These are phyloP conservation scores for Catostomus latipinnis DNA, from an alignment of 2,797 vertebrate species.

Conservation along the genomic window DNA sequence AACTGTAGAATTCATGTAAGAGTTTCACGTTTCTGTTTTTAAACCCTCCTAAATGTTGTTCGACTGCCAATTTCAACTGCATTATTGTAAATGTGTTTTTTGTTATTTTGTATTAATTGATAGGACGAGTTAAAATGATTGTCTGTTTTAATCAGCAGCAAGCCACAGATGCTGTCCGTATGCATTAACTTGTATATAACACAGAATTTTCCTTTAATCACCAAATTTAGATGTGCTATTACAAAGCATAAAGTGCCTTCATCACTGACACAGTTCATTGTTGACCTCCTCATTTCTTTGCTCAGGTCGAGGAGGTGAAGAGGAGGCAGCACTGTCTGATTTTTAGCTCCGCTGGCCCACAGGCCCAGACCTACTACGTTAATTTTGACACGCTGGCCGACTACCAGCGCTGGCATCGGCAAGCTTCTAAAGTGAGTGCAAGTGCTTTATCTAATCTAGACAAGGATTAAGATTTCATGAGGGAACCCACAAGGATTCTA, in stretches of 20 bases:
- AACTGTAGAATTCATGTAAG: too few relatives aligned
- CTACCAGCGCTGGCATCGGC: slow-evolving; percentile 92
- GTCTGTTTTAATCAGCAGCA: background rate
- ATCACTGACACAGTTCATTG: background rate
- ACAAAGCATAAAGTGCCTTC: background rate
- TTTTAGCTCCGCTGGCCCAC: slow-evolving; percentile 92
- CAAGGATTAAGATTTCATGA: slow-evolving; percentile 35
- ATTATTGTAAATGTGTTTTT: too few relatives aligned
- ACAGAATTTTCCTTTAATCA: background rate
- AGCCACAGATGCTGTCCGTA: too few relatives aligned
- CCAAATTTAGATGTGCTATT: background rate
- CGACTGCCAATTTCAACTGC: too few relatives aligned
- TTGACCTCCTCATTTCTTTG: slow-evolving; percentile 26
- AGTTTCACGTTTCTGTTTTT: too few relatives aligned
- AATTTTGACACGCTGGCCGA: slow-evolving; percentile 90
- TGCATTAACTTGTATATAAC: background rate
- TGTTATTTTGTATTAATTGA: too few relatives aligned
- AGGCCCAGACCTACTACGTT: slow-evolving; percentile 92
- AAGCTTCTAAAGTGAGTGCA: slow-evolving; percentile 89
- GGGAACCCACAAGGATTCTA: slow-evolving; percentile 5
- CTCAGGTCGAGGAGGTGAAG: slow-evolving; percentile 86
- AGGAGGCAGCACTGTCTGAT: slow-evolving; percentile 88
- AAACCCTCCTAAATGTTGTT: too few relatives aligned
- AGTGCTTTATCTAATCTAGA: slow-evolving; percentile 44
- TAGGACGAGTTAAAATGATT: too few relatives aligned